Evolutionary conservation across 2,797 vertebrate species (phyloP), one percentile per base, ranked within the genome.

Genomic region (Epinephelus malabaricus): DNA sequence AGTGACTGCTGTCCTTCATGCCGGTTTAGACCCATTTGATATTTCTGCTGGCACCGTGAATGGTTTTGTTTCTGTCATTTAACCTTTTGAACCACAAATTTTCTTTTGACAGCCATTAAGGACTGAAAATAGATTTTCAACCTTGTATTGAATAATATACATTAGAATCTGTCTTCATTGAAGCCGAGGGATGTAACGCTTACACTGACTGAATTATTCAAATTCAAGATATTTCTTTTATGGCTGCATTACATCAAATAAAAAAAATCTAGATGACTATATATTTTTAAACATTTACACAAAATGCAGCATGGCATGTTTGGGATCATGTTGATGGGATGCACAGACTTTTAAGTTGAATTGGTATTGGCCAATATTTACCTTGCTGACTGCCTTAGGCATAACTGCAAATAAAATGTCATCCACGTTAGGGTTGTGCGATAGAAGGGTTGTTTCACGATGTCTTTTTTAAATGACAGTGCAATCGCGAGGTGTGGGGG

Each of bases 1-100:
- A 75, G 47, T 46, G 45, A 18, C 40, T 13, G 4, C 46, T 56
- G 38, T 69, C 63, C 21, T 60, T 78, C 49, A 45, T 43, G 43
- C 14, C 30, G 27, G 14, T 34, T 47, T 4, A 34, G 17, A 58
- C 12, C 34, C 15, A 3, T 62, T 58, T 30, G 1, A 21, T 43
- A 49, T 58, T 4, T 56, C 14, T 53, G 2, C 46, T 38, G 45
- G 7, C 23, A 27, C 4, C 54, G 30, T 27, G 5, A 21, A 30
- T 17, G 9, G 12, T 60, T 40, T 15, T 69, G 2, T 51, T 9
- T 40, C 25, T 1, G 1, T 50, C 8, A 46, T 49, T 64, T 21
- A 27, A 27, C 17, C 9, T 38, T 3, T 51, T 55, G 13, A 68
- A 53, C 6, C 5, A 54, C 5, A 0, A 2, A 9, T 76, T 43